Evolutionary conservation across 1,140 invertebrate genomes (phyloP).

Genomic region (Littorina saxatilis): DNA sequence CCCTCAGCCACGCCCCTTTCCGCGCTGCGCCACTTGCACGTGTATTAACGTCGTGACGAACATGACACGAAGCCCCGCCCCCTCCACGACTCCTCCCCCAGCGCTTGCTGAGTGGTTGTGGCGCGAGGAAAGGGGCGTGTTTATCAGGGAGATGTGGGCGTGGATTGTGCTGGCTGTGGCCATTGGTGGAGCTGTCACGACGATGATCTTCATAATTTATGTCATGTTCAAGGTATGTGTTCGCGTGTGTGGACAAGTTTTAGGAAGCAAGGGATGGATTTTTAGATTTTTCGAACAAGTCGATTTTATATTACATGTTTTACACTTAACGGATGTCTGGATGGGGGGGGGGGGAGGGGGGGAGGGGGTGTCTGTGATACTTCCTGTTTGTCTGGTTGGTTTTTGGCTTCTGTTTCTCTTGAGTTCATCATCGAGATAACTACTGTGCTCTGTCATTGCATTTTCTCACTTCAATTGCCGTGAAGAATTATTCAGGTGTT

Average conservation of each 20-base stretch:
- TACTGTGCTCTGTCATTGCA: no score
- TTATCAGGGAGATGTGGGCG: conserved; percentile 60
- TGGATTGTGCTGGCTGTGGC: conserved; percentile 58
- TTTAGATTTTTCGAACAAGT: no score
- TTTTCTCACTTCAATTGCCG: no score
- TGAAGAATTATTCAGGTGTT: no score
- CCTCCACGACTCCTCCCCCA: neutral
- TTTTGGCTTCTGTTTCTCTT: no score
- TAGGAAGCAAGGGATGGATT: no score
- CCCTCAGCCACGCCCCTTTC: neutral
- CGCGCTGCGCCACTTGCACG: conserved; percentile 42
- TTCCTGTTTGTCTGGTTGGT: no score
- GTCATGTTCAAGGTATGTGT: conserved; percentile 77
- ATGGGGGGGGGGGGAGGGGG: conserved; percentile 59
- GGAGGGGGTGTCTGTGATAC: no score
- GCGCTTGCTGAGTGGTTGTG: neutral
- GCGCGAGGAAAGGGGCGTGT: conserved; percentile 42
- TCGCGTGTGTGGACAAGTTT: no score
- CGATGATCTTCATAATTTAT: conserved; percentile 76
- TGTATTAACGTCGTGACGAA: conserved; percentile 46
- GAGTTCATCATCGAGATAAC: no score
- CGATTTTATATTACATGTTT: no score
- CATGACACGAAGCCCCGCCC: neutral
- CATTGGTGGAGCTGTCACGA: conserved; percentile 65
- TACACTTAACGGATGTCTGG: no score